phyloP scores from a whole-genome alignment of 2,113 vertebrate species.

The Neolamprologus caudopunctatus region DNA sequence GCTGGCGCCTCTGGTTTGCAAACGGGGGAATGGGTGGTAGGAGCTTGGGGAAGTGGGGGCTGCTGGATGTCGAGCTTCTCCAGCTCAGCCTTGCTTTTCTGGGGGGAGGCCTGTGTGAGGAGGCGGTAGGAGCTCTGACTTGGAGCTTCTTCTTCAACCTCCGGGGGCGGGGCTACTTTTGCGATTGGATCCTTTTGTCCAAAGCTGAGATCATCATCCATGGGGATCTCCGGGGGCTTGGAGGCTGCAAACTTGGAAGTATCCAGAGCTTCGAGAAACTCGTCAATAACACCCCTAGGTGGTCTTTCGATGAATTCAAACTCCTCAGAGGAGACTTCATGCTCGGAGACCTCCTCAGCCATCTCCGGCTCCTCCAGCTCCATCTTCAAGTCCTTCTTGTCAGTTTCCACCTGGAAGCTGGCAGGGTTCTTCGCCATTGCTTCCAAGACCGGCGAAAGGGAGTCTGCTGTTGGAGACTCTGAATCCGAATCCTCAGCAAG shows the following conservation, averaged over 20 bases:
- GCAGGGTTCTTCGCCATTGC: slow-evolving; percentile 69
- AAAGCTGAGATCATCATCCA: slow-evolving; percentile 60
- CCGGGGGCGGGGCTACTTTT: not conserved
- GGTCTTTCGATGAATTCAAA: slow-evolving; percentile 76
- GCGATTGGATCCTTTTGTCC: not conserved
- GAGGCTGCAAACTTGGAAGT: slow-evolving; percentile 58
- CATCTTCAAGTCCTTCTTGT: slow-evolving; percentile 33
- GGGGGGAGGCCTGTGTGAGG: slow-evolving; percentile 50
- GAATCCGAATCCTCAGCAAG: slow-evolving; percentile 63
- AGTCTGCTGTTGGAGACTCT: slow-evolving; percentile 69
- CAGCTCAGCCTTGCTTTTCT: slow-evolving; percentile 65
- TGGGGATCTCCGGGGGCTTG: slow-evolving; percentile 50
- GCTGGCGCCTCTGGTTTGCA: slow-evolving; percentile 24
- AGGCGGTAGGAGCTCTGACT: slow-evolving; percentile 57
- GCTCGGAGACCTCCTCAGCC: slow-evolving; percentile 66
- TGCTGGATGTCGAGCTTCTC: slow-evolving; percentile 51
- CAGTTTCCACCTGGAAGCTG: slow-evolving; percentile 64
- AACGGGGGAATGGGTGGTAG: slow-evolving; percentile 9
- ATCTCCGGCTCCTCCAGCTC: slow-evolving; percentile 58
- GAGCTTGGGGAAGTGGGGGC: slow-evolving; percentile 2
- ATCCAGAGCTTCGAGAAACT: slow-evolving; percentile 72
- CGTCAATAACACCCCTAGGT: slow-evolving; percentile 65
- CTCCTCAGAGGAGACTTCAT: slow-evolving; percentile 73
- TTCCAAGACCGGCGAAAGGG: slow-evolving; percentile 72
- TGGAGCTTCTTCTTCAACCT: slow-evolving; percentile 15